A percentile compares a stretch with the other conserved stretches of the same genome.
Conservation (phyloP, 2,113 vertebrate genomes). For the Trogon surrucura region DNA sequence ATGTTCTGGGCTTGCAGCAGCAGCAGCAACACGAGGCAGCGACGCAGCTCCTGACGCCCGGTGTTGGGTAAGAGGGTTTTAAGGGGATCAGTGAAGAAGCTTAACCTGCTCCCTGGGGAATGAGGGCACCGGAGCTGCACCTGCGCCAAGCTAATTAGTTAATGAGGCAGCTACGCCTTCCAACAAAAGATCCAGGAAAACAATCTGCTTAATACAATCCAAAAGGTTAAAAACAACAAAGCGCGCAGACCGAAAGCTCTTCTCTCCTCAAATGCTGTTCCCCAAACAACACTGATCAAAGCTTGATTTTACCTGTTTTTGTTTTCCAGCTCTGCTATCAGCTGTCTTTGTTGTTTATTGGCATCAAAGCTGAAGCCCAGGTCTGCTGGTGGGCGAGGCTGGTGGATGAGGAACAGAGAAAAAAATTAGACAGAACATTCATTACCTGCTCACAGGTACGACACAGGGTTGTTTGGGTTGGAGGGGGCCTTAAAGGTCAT, state of each 20-base stretch:
- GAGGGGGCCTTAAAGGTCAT: too few species aligned
- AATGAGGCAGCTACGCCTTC: not conserved
- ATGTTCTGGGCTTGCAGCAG: not conserved
- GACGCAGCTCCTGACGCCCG: accelerated
- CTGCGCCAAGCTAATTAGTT: not conserved
- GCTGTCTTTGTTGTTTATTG: constrained; percentile 94
- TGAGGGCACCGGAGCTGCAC: not conserved
- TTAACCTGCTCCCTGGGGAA: not conserved
- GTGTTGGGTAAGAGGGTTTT: accelerated
- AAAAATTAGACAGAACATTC: not conserved
- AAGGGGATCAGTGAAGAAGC: not conserved
- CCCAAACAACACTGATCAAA: not conserved
- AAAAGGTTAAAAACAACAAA: not conserved
- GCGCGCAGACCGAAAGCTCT: not conserved
- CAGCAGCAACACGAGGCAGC: not conserved
- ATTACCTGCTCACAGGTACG: accelerated
- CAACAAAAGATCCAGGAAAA: not conserved
- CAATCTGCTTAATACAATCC: accelerated
- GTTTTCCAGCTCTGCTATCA: constrained; percentile 96
- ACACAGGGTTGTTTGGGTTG: not conserved
- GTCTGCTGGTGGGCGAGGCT: constrained; percentile 89
- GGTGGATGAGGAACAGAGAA: constrained; percentile 26
- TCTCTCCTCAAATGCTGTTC: not conserved
- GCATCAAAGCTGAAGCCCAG: constrained; percentile 91
- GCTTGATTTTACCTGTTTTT: constrained; percentile 88